Evolutionary conservation across 1,140 invertebrate species (phyloP).

Genomic region (Pseudomyrmex dendroicus): DNA sequence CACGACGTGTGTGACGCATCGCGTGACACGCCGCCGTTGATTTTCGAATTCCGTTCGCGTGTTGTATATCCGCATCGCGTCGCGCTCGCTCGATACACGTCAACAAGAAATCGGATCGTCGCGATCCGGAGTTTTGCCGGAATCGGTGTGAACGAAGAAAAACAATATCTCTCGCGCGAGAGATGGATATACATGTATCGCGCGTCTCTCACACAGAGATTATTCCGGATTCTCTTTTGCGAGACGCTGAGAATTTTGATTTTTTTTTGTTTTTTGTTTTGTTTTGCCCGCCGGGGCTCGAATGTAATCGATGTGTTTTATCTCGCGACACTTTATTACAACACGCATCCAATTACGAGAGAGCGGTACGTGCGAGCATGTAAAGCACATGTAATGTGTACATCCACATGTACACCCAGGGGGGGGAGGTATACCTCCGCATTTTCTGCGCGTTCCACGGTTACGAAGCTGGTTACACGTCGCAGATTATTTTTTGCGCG

Average conservation of each 20-base stretch:
- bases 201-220: neutral
- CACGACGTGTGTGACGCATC: constrained; percentile 16
- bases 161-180: neutral
- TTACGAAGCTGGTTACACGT: constrained; percentile 44
- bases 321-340: constrained; percentile 70
- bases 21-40: constrained; percentile 24
- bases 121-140: neutral
- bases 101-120: neutral
- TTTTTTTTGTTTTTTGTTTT: too few relatives aligned
- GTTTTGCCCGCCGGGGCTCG: neutral
- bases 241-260: too few relatives aligned
- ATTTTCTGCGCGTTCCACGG: neutral
- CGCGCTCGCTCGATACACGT: too few relatives aligned
- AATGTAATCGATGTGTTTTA: constrained; percentile 69
- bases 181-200: too few relatives aligned
- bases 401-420: too few relatives aligned
- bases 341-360: constrained; percentile 47
- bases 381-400: constrained; percentile 31
- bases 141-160: neutral
- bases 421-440: neutral
- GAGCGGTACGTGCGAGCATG: constrained; percentile 40
- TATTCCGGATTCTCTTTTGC: neutral
- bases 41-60: constrained; percentile 58
- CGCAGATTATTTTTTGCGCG: constrained; percentile 55
- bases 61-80: neutral